Evolutionary conservation across 2,888 invertebrate species (phyloP).

Genomic region (Lepetodrilus schrolli): DNA sequence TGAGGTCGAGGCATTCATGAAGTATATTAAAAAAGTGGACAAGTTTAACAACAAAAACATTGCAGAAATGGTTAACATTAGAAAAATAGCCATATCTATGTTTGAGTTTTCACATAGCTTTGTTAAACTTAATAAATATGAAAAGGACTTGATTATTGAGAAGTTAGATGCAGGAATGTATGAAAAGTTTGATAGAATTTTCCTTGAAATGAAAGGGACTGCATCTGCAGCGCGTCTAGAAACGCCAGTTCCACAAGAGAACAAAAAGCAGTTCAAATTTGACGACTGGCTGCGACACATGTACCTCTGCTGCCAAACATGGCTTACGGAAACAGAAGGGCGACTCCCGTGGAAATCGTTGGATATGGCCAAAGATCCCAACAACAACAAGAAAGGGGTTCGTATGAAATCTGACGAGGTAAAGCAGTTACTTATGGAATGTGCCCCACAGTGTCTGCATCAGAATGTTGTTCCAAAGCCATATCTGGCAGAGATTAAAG

Average conservation of each 20-base stretch:
- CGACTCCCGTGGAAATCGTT: not conserved
- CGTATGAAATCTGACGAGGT: not conserved
- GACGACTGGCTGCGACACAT: conserved; percentile 18
- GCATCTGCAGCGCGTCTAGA: too few relatives aligned
- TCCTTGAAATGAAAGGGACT: too few relatives aligned
- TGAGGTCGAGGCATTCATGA: not conserved
- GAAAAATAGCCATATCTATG: not conserved
- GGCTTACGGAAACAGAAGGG: not conserved
- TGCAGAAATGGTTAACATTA: not conserved
- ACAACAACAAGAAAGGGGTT: not conserved
- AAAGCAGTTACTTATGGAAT: not conserved
- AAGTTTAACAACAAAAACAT: not conserved
- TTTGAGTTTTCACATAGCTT: not conserved
- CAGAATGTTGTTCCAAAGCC: not conserved
- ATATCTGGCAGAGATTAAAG: not conserved
- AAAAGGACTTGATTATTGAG: not conserved
- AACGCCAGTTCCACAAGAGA: too few relatives aligned
- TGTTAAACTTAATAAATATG: not conserved
- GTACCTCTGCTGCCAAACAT: not conserved
- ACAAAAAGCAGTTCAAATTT: not conserved
- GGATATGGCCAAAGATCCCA: not conserved
- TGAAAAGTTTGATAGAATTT: too few relatives aligned
- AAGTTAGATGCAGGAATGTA: too few relatives aligned
- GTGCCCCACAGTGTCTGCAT: not conserved
- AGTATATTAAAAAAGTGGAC: not conserved